These are phyloP conservation scores for Cygnus buccinator DNA, from an alignment of 2,113 vertebrate species.

Conservation along the genomic window DNA sequence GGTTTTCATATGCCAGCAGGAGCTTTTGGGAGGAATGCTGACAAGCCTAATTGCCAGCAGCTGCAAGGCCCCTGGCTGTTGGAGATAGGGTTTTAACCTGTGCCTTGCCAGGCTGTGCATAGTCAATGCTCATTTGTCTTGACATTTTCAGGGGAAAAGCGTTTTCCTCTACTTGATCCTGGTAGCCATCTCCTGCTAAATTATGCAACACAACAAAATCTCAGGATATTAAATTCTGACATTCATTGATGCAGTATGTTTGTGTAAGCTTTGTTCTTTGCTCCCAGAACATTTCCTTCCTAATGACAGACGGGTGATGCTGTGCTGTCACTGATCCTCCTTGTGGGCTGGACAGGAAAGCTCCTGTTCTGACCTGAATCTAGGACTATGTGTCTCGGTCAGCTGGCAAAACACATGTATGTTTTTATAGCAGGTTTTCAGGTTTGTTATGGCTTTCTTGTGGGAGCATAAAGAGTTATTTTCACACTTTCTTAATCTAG, in stretches of 20 bases:
- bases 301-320: not conserved
- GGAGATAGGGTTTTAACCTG: constrained; percentile 1
- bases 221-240: not conserved
- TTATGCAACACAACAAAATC: not conserved
- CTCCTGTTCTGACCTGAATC: not conserved
- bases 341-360: not conserved
- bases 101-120: not conserved
- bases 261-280: not conserved
- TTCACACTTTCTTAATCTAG: not conserved
- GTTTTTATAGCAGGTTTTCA: not conserved
- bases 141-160: not conserved
- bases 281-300: not conserved
- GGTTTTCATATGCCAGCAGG: not conserved
- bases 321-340: not conserved
- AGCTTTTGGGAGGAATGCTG: not conserved
- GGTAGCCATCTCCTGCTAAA: not conserved
- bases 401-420: not conserved
- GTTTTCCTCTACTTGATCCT: not conserved
- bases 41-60: constrained; percentile 35
- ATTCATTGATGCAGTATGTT: not conserved
- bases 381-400: not conserved
- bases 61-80: not conserved
- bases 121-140: not conserved
- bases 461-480: not conserved
- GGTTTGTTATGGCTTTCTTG: not conserved